phyloP scores from a whole-genome alignment of 2,113 vertebrate genomes.

The cattle (Bos taurus) region ARS-UCD2.0 NC_037330.1:115622001-115622500 shows the following conservation, averaged over 20 bases:
- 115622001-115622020: background rate
- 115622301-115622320: background rate
- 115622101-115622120: background rate
- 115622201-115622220: background rate
- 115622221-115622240: background rate
- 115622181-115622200: background rate
- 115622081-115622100: background rate
- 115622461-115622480: background rate
- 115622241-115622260: background rate
- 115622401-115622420: too few relatives aligned
- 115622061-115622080: background rate
- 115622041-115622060: background rate
- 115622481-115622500: background rate
- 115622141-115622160: background rate
- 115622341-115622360: background rate
- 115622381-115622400: background rate
- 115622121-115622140: background rate
- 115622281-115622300: background rate
- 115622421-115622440: background rate
- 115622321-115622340: background rate
- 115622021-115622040: rapidly evolving
- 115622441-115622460: background rate
- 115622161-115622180: background rate
- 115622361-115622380: background rate
- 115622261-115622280: background rate